These are phyloP conservation scores for Akabosia matsudoensis DNA, from an alignment of 1,140 invertebrate genomes.

Conservation along the genomic window DNA sequence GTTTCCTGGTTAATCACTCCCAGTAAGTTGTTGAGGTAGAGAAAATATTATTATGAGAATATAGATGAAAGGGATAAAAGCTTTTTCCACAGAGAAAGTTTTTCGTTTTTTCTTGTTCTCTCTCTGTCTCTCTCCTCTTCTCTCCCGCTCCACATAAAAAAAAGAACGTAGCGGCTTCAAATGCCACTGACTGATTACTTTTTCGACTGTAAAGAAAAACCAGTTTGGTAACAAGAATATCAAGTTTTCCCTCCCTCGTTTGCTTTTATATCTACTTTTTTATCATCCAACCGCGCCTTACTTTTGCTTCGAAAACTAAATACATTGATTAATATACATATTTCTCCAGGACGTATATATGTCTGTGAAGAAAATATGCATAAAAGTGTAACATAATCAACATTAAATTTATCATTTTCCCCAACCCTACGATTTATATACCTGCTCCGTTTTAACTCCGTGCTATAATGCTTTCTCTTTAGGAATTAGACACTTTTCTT, in stretches of 20 bases:
- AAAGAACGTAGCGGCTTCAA: too few species aligned
- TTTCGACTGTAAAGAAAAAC: neutral
- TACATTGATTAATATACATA: neutral
- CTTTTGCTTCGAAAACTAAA: neutral
- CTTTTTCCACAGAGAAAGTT: neutral
- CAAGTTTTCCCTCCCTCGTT: neutral
- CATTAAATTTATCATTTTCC: slow-evolving; percentile 1
- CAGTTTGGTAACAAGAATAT: neutral
- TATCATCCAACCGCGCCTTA: neutral
- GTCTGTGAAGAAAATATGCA: neutral
- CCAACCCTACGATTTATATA: neutral
- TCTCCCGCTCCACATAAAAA: too few species aligned
- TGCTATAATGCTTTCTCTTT: neutral
- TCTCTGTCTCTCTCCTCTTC: too few species aligned
- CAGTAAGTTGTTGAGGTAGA: slow-evolving; percentile 21
- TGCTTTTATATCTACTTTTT: neutral
- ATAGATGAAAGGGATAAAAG: slow-evolving; percentile 5
- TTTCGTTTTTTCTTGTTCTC: too few species aligned
- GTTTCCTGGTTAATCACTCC: slow-evolving; percentile 32
- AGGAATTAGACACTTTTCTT: slow-evolving; percentile 15
- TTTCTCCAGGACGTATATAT: too few species aligned
- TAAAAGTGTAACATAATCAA: slow-evolving; percentile 5
- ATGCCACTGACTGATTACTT: slow-evolving; percentile 24
- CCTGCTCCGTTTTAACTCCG: neutral
- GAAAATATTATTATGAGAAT: neutral